Conservation (phyloP, 2,113 vertebrate genomes). For the Terrapene triunguis region DNA sequence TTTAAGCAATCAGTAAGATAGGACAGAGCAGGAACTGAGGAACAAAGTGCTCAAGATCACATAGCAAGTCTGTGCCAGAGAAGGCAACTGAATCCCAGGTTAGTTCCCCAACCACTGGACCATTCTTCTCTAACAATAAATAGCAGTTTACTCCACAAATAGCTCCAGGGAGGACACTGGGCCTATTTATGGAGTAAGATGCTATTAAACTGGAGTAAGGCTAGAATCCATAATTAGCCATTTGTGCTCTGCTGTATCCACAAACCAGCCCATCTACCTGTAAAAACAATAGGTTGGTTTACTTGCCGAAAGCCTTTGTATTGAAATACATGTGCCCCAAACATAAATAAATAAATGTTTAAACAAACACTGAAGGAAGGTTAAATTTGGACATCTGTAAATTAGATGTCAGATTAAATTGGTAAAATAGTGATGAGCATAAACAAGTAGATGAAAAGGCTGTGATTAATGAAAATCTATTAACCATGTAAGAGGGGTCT, state of each 20-base stretch:
- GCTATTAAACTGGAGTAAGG: background rate
- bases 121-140: background rate
- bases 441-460: conserved; percentile 68
- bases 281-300: conserved; percentile 43
- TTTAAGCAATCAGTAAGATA: background rate
- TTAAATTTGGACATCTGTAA: conserved; percentile 69
- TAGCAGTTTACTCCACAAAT: background rate
- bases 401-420: conserved; percentile 53
- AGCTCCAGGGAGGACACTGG: background rate
- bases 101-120: background rate
- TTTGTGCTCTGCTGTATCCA: background rate
- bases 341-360: conserved; percentile 68
- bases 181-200: background rate
- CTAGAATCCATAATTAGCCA: background rate
- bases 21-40: background rate
- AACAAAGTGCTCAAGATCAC: background rate
- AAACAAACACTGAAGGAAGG: conserved; percentile 67
- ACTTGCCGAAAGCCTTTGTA: conserved; percentile 31
- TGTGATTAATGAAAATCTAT: conserved; percentile 70
- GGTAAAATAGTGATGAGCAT: conserved; percentile 52
- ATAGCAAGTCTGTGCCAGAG: background rate
- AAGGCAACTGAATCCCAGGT: background rate
- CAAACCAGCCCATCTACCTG: conserved; percentile 3
- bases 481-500: background rate
- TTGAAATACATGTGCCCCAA: conserved; percentile 59